Evolutionary conservation across 2,797 vertebrate genomes (phyloP), one percentile per base, ranked within the genome.

Genomic region (Aphelocoma californica): DNA sequence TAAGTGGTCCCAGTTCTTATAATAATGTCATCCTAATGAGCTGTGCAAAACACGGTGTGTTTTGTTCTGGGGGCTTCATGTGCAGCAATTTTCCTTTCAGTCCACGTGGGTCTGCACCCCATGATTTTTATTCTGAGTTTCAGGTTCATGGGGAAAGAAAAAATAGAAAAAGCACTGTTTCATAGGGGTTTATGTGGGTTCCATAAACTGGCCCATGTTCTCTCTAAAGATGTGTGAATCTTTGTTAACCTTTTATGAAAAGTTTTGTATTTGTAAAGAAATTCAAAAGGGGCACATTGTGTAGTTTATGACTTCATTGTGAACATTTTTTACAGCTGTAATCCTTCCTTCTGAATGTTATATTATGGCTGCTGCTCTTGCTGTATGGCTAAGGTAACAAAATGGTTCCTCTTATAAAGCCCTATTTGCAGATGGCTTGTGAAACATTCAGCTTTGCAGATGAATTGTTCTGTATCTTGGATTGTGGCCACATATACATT

Each of bases 1-100:
- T 85, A 96, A 96, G 80, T 90, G 79, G 71, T 94, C 96, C 90
- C 90, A 89, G 66, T 47, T 94, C 90, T 54, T 79, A 13, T 54
- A 95, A 92, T 95, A 95, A 96, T 92, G 94, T 94, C 85, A 80
- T 86, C 88, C 90, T 96, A 97, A 96, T 1, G 67, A 96, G 93
- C 96, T 95, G 89, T 86, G 72, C 90, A 93, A 91, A 96, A 88
- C 70, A 67, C 44, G 48, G 66, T 77, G 32, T 77, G 50, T 90
- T 96, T 95, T 90, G 69, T 92, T 96, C 92, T 88, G 2, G 20
- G 75, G 57, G 81, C 50, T 96, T 90, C 72, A 34, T 17, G 53
- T 4, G 6, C 87, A 86, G 40, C 62, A 65, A 15, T 67, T 92
- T 92, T 92, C 26, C 48, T 88, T 92, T 96, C 83, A 88, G 3